These are phyloP conservation scores for Acrobasis consociella DNA, from an alignment of 2,888 invertebrate genomes.

Conservation along the genomic window DNA sequence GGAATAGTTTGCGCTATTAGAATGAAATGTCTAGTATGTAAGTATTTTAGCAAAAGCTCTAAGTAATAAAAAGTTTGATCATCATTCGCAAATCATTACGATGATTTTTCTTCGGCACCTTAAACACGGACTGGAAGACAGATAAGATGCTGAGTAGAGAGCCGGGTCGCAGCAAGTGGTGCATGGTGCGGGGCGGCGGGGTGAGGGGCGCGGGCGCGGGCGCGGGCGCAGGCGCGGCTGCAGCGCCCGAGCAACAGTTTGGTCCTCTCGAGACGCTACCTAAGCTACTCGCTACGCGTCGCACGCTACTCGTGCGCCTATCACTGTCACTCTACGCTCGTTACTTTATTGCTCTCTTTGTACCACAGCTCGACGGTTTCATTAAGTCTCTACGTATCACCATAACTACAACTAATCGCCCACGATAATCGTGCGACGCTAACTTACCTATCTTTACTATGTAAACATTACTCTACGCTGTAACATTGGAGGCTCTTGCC, in stretches of 20 bases:
- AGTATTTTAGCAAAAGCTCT: no score
- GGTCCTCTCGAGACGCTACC: constrained; percentile 56
- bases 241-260: constrained; percentile 55
- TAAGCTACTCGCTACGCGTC: constrained; percentile 52
- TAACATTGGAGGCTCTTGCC: constrained; percentile 69
- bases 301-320: constrained; percentile 66
- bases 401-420: constrained; percentile 65
- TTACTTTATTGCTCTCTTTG: constrained; percentile 77
- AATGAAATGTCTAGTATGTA: no score
- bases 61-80: no score
- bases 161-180: background rate
- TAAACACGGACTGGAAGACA: constrained; percentile 15
- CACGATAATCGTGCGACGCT: constrained; percentile 53
- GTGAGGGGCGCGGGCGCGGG: background rate
- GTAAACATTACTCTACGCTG: constrained; percentile 62
- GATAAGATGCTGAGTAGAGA: background rate
- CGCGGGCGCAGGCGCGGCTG: constrained; percentile 34
- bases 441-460: constrained; percentile 58
- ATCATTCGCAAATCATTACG: no score
- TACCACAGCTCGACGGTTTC: constrained; percentile 81
- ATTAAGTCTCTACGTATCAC: constrained; percentile 81
- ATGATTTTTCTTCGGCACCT: background rate
- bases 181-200: background rate
- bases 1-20: no score
- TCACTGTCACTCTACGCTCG: constrained; percentile 57